These are phyloP conservation scores for Cheumatopsyche charites DNA, from an alignment of 1,140 invertebrate genomes.

Conservation along the genomic window DNA sequence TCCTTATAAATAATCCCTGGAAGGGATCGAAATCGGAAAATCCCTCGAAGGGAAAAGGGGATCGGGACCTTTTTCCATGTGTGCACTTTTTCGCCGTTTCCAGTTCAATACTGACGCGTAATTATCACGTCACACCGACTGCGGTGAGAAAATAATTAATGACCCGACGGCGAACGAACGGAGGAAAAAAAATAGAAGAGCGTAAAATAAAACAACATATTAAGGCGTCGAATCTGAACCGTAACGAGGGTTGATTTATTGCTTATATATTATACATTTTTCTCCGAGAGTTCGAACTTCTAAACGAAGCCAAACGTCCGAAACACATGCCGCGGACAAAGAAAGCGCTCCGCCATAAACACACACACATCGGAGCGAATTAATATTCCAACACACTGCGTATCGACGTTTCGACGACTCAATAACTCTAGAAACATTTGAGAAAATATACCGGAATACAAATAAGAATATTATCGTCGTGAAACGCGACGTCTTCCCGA, in stretches of 20 bases:
- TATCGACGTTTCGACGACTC: no score
- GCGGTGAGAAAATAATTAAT: constrained; percentile 16
- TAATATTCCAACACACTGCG: no score
- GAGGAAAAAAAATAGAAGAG: no score
- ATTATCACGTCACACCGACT: constrained; percentile 13
- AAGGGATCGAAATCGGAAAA: neutral
- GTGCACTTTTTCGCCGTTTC: neutral
- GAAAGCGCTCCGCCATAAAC: no score
- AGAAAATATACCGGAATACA: no score
- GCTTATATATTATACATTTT: constrained; percentile 8
- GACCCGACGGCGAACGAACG: neutral
- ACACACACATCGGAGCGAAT: no score
- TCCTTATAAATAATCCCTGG: no score
- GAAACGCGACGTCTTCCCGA: no score
- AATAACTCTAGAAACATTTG: no score
- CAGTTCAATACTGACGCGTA: constrained; percentile 13
- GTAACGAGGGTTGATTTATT: constrained; percentile 21
- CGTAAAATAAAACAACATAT: constrained; percentile 13
- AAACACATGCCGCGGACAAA: constrained; percentile 1
- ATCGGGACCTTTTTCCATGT: neutral
- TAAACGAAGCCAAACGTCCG: constrained; percentile 8
- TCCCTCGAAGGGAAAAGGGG: neutral
- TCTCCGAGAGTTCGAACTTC: neutral
- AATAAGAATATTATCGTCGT: no score
- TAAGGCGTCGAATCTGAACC: constrained; percentile 16